phyloP scores from a whole-genome alignment of 2,888 invertebrate species.

The Phalangium opilio region DNA sequence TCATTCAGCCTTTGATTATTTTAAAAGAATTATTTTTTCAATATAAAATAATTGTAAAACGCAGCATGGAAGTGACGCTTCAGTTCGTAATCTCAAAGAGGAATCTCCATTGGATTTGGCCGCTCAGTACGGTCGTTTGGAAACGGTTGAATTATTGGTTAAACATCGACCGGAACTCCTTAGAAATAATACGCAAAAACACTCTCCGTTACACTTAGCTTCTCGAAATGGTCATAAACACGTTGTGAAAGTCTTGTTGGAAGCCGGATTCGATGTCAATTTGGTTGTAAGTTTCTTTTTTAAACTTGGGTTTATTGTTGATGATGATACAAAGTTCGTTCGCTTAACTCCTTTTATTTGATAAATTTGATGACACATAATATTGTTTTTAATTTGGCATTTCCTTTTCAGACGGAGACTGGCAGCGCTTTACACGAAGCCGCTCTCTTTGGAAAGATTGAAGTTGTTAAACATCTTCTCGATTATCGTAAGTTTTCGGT shows the following conservation, averaged over 20 bases:
- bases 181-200: slow-evolving; percentile 44
- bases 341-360: too few relatives aligned
- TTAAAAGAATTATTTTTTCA: slow-evolving; percentile 1
- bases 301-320: too few relatives aligned
- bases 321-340: too few relatives aligned
- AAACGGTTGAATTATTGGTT: slow-evolving; percentile 73
- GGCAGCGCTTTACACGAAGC: slow-evolving; percentile 90
- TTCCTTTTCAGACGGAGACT: slow-evolving; percentile 45
- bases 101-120: slow-evolving; percentile 90
- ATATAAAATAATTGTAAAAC: too few relatives aligned
- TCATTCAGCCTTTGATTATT: neutral
- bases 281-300: slow-evolving; percentile 24
- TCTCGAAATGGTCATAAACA: slow-evolving; percentile 58
- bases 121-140: slow-evolving; percentile 50
- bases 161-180: slow-evolving; percentile 68
- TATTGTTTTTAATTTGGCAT: too few relatives aligned
- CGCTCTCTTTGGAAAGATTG: slow-evolving; percentile 74
- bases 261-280: slow-evolving; percentile 76
- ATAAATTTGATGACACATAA: too few relatives aligned
- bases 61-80: slow-evolving; percentile 74
- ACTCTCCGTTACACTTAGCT: slow-evolving; percentile 82
- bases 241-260: slow-evolving; percentile 64
- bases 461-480: slow-evolving; percentile 65
- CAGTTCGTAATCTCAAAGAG: slow-evolving; percentile 65
- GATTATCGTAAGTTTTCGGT: slow-evolving; percentile 32